A percentile compares a stretch with the other conserved stretches of the same genome.
phyloP scores from a whole-genome alignment of 2,797 vertebrate genomes.

The Ammospiza maritima region DNA sequence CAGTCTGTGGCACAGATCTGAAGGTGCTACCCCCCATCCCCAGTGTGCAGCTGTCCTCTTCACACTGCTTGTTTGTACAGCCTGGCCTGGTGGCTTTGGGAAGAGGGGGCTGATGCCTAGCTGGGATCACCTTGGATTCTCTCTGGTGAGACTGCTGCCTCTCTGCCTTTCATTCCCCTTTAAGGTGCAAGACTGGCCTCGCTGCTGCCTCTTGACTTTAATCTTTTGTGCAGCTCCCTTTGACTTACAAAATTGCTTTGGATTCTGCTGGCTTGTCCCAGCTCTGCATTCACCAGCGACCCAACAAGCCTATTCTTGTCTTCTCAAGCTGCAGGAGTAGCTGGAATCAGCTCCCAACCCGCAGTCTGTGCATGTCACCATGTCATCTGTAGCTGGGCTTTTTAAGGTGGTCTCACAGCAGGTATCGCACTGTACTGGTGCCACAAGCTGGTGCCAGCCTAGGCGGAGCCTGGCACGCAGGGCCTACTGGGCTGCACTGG shows the following conservation, averaged over 20 bases:
- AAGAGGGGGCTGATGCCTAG: not conserved
- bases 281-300: not conserved
- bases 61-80: not conserved
- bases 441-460: not conserved
- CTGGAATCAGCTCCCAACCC: accelerated
- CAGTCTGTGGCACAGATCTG: not conserved
- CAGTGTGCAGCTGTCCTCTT: not conserved
- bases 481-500: accelerated
- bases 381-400: too few relatives aligned
- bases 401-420: not conserved
- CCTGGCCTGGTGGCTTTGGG: not conserved
- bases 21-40: accelerated
- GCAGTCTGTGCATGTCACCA: not conserved
- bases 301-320: accelerated
- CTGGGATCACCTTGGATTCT: too few relatives aligned
- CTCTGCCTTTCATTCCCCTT: not conserved
- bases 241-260: not conserved
- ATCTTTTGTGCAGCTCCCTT: not conserved
- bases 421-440: not conserved
- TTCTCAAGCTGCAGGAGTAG: not conserved
- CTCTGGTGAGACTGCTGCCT: not conserved
- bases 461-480: accelerated
- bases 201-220: not conserved
- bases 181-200: not conserved
- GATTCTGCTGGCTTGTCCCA: not conserved